Evolutionary conservation across 2,113 vertebrate genomes (phyloP), one percentile per base, ranked within the genome.

Genomic region (Calonectris borealis): DNA sequence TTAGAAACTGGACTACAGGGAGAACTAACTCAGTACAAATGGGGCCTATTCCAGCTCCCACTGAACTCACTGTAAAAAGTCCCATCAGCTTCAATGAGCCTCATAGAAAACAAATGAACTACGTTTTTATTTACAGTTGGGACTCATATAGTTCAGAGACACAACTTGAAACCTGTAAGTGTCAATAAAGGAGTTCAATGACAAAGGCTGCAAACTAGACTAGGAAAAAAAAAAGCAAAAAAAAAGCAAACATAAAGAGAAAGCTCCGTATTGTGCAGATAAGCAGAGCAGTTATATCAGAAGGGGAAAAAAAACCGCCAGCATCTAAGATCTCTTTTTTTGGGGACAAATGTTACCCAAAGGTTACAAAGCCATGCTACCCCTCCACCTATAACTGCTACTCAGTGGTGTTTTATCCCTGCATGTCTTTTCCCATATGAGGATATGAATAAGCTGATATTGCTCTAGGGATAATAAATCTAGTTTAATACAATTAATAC

Each of bases 1-100:
- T 96, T 88, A 82, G 83, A 90, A 96, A 94, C 58, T 64, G 13
- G 44, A 60, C 58, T 83, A 27, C 52, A 21, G 70, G 92, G 92
- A 96, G 90, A 81, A 60, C 40, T 76, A 88, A 83, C 68, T 88
- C 51, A 22, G 31, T 42, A 86, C 36, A 73, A 70, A 58, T 70
- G 31, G 54, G n/a, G 19, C 21, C 24, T 76, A 66, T 94, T 92
- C 34, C 32, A 87, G 5, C 9, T 95, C 34, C 77, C 26, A 46
- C 25, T 51, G 76, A 94, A 86, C n/a, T 88, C 15, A 18, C n/a
- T 66, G 24, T 75, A 94, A 66, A 55, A 79, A 55, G 48, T 68
- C 42, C 38, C 18, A 60, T 94, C 77, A 66, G 32, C n/a, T 86
- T 75, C 64, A 89, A n/a, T n/a, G 11, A 77, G 55, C 24, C 42